Evolutionary conservation across 2,888 invertebrate genomes (phyloP).

Genomic region (Phania funesta): DNA sequence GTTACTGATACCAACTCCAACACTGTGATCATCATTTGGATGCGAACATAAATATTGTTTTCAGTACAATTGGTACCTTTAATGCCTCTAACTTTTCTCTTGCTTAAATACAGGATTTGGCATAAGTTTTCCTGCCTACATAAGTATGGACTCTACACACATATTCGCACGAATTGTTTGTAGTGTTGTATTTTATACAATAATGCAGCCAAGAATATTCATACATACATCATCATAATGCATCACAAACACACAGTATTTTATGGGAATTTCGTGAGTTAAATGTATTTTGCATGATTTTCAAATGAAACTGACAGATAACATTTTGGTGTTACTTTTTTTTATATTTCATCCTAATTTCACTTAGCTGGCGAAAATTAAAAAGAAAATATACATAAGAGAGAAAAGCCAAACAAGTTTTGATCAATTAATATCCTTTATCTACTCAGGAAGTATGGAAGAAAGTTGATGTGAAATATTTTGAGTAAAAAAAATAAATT

Average conservation of each 20-base stretch:
- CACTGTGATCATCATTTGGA: neutral
- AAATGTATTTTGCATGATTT: constrained; percentile 62
- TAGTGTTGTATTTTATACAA: too few species aligned
- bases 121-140: constrained; percentile 12
- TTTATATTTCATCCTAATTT: constrained; percentile 1
- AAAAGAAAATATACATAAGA: neutral
- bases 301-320: constrained; percentile 59
- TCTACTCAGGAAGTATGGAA: too few species aligned
- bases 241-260: constrained; percentile 47
- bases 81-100: neutral
- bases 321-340: constrained; percentile 4
- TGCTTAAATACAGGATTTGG: constrained; percentile 31
- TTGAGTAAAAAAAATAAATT: too few species aligned
- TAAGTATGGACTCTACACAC: neutral
- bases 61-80: neutral
- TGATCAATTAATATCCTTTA: too few species aligned
- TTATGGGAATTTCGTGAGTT: constrained; percentile 67
- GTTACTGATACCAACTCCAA: neutral
- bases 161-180: neutral
- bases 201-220: neutral
- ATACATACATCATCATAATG: constrained; percentile 31
- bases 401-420: neutral
- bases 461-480: too few species aligned
- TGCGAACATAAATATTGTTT: constrained; percentile 10
- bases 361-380: neutral